These are phyloP conservation scores for Agriopis marginaria DNA, from an alignment of 2,888 invertebrate species.

Conservation along the genomic window DNA sequence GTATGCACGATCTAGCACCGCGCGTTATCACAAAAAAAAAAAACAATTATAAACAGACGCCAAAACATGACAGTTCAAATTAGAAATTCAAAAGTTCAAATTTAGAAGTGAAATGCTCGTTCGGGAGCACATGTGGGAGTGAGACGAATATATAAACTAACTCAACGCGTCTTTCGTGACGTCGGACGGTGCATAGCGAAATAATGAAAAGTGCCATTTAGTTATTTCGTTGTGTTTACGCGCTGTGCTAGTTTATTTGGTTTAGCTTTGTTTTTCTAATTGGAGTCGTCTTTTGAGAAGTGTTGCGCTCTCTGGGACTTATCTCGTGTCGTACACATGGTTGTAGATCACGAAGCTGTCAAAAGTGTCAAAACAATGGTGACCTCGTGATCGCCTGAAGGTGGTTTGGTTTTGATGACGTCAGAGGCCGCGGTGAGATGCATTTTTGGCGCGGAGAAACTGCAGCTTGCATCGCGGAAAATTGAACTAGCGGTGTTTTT, in stretches of 20 bases:
- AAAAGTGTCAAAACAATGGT: constrained; percentile 82
- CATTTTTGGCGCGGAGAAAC: constrained; percentile 71
- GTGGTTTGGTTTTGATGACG: constrained; percentile 40
- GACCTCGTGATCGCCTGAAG: constrained; percentile 56
- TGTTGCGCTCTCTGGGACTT: constrained; percentile 73
- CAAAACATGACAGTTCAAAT: constrained; percentile 64
- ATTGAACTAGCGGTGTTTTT: constrained; percentile 81
- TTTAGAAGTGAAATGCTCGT: constrained; percentile 70
- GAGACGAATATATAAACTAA: constrained; percentile 66
- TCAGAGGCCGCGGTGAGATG: constrained; percentile 48
- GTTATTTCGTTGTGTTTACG: constrained; percentile 86
- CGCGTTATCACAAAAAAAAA: constrained; percentile 48
- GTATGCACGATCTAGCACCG: constrained; percentile 67
- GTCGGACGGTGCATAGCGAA: constrained; percentile 83
- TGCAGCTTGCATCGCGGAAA: constrained; percentile 72
- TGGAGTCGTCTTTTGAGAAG: constrained; percentile 41
- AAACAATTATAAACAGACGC: constrained; percentile 56
- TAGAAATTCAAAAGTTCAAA: constrained; percentile 67
- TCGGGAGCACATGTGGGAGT: constrained; percentile 65
- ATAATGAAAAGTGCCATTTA: constrained; percentile 85
- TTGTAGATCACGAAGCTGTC: constrained; percentile 71
- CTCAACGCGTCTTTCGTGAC: constrained; percentile 74
- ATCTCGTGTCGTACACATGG: constrained; percentile 59
- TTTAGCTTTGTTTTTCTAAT: constrained; percentile 64
- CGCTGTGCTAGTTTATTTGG: constrained; percentile 83